Evolutionary conservation across 2,113 vertebrate species (phyloP), one percentile per base, ranked within the genome.

Genomic region (Lasiurus cinereus): DNA sequence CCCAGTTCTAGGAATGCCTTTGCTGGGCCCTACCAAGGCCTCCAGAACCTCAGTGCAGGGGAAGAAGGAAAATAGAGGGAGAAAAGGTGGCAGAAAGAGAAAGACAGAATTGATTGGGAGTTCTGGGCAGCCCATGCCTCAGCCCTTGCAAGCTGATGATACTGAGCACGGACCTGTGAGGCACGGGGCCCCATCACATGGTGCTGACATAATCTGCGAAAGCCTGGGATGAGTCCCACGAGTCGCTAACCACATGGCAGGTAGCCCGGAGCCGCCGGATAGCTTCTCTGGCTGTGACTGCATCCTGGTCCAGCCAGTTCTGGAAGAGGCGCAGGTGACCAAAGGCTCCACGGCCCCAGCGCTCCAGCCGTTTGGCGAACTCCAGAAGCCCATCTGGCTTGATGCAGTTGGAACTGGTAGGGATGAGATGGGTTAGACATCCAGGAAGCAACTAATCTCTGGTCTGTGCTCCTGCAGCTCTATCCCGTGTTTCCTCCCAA

Each of bases 181-280:
- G 95, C 96, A 90, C 18, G 46, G 90, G 88, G 1, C 18, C 31
- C 96, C 89, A 31, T 99, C 97, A 99, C 99, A 99, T 99, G 74
- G 99, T 98, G 93, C 98, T 99, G 96, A 99, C 96, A 76, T 99
- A 98, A 97, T 99, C 99, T 11, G 98, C 99, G 22, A 99, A 99
- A 31, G 98, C 98, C 93, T 98, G 97, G 1, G 98, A 98, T 50
- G 99, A 99, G 91, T 98, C 98, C 99, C 99, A 99, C 0, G 98
- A 96, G 36, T 99, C 98, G 0, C 97, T 98, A 93, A 99, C 98
- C 9, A 99, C 96, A 0, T 97, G 97, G 94, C 99, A 99, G 95
- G 98, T 80, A 0, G 98, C 98, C 66, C 80, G 97, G 83, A 99
- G 98, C 5, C 92, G 97, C 66, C 91, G 95, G 84, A 99, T 97